Evolutionary conservation across 2,888 invertebrate genomes (phyloP), one percentile per base, ranked within the genome.

Genomic region (Leptarthrus brevirostris): DNA sequence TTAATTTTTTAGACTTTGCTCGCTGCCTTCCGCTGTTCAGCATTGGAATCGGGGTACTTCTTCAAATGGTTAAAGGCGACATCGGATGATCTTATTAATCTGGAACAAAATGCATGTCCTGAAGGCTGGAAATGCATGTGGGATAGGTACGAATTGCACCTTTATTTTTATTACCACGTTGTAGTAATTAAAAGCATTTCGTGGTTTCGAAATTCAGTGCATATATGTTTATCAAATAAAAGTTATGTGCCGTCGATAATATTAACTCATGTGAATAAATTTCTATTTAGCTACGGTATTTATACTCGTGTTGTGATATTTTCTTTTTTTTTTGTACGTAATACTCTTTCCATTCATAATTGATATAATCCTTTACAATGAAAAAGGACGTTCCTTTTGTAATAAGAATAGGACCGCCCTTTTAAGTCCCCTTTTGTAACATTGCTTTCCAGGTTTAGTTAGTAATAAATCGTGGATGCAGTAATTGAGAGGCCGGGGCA

Each of bases 71-170:
- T 91, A 79, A 86, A 86, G 73, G 87, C 87, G 73, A 89, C 89
- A 3, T 87, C 87, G 79, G 85, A 86, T 44, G 89, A 90, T 80
- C 84, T 92, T 78, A 86, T 86, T 77, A 87, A 88, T 78, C 86
- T 90, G 79, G 91, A 91, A 83, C 86, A 87, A 81, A 88, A 88
- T 76, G 90, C 90, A 12, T 88, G 90, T 44, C 91, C 91, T 26
- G 84, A 86, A 49, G 90, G 90, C 80, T 91, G 91, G 91, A 87
- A 87, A 79, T 89, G 91, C 82, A 88, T 89, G 81, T 92, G 91
- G 91, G 90, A 91, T 89, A 91, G 91, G 91, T 91, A 91, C 86
- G 87, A 84, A 71, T 71, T 71, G 36, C 53, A 71, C 40, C 53
- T 54, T 71, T 54, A 52, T 54, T 71, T 54, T 71, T 71, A 71